These are phyloP conservation scores for Acleris cristana DNA, from an alignment of 2,888 invertebrate genomes.

Conservation along the genomic window DNA sequence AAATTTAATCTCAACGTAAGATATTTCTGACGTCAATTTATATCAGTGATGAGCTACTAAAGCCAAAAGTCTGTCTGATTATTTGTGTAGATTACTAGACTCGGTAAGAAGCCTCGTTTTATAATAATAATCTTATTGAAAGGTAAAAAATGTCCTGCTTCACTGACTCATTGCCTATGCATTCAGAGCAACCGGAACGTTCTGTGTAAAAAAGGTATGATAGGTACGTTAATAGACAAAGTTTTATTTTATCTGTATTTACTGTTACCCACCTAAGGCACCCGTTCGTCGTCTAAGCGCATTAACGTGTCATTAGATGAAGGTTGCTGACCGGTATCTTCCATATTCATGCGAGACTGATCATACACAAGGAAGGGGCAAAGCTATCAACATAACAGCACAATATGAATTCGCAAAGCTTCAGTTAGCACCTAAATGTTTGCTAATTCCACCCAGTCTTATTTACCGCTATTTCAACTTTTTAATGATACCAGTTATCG, in stretches of 20 bases:
- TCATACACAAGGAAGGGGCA: conserved; percentile 27
- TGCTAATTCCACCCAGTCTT: conserved; percentile 30
- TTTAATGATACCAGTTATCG: conserved; percentile 23
- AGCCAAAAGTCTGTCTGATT: too few species aligned
- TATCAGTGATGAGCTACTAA: too few species aligned
- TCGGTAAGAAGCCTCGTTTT: background rate
- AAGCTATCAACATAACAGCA: conserved; percentile 35
- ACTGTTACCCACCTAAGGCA: conserved; percentile 70
- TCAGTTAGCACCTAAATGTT: conserved; percentile 37
- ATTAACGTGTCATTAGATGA: conserved; percentile 79
- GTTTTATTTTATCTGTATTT: conserved; percentile 79
- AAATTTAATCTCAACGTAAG: too few species aligned
- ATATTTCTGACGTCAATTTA: too few species aligned
- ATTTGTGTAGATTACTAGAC: background rate
- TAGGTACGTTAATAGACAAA: conserved; percentile 59
- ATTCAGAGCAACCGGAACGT: conserved; percentile 75
- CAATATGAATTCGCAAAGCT: conserved; percentile 29
- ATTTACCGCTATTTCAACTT: conserved; percentile 28
- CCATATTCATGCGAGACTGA: conserved; percentile 44
- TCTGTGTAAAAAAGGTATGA: conserved; percentile 73
- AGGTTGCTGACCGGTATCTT: conserved; percentile 76
- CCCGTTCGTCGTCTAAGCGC: conserved; percentile 67
- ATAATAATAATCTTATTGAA: background rate
- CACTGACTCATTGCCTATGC: conserved; percentile 81
- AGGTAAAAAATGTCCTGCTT: conserved; percentile 51